Conservation (phyloP, 2,888 invertebrate species). For the Incurvaria masculella region DNA sequence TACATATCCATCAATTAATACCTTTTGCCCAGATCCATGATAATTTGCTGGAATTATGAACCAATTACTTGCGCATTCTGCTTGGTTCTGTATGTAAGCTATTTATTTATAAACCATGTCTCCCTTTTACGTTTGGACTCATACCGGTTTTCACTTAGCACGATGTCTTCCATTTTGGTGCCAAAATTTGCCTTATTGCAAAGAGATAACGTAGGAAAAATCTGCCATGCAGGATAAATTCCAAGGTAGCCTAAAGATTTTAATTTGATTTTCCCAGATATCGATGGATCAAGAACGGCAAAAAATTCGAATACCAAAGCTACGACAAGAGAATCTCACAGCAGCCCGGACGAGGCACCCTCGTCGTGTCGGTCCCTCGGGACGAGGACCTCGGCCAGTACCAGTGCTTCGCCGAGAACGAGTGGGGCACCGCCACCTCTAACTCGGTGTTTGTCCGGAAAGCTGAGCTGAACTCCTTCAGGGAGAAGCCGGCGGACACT, state of each 20-base stretch:
- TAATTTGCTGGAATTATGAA: too few species aligned
- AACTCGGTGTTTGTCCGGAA: slow-evolving; percentile 94
- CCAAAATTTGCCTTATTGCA: too few species aligned
- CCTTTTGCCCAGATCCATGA: too few species aligned
- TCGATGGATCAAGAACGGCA: slow-evolving; percentile 95
- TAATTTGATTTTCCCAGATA: slow-evolving; percentile 57
- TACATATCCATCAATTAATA: too few species aligned
- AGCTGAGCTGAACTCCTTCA: slow-evolving; percentile 87
- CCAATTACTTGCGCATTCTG: too few species aligned
- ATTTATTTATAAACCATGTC: too few species aligned
- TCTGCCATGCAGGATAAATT: not conserved
- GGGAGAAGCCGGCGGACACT: slow-evolving; percentile 35
- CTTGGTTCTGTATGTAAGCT: too few species aligned
- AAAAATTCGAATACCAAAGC: slow-evolving; percentile 89
- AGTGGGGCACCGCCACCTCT: slow-evolving; percentile 90
- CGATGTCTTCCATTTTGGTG: too few species aligned
- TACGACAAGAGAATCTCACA: slow-evolving; percentile 94
- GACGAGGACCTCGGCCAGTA: slow-evolving; percentile 94
- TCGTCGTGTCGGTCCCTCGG: slow-evolving; percentile 84
- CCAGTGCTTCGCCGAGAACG: slow-evolving; percentile 93
- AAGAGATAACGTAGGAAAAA: not conserved
- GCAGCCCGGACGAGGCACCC: slow-evolving; percentile 90
- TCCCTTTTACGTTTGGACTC: too few species aligned
- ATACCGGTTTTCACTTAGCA: too few species aligned
- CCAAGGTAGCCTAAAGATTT: not conserved